Evolutionary conservation across 2,888 invertebrate species (phyloP).

Genomic region (Morpho helenor): DNA sequence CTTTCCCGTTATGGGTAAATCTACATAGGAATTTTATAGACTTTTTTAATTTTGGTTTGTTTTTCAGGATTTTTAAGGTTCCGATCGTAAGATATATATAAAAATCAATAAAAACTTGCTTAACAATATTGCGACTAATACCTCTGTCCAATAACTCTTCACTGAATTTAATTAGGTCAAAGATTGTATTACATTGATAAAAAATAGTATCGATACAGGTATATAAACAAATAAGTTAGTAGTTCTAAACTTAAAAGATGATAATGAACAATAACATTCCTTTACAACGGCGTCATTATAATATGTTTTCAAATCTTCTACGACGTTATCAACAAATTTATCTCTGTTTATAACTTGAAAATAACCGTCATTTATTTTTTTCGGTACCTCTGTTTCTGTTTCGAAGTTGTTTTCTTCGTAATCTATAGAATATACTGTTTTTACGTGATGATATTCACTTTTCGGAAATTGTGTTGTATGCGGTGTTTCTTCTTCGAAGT

Average conservation of each 20-base stretch:
- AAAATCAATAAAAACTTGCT: too few species aligned
- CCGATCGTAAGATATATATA: too few species aligned
- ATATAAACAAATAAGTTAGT: not conserved
- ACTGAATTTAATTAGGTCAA: not conserved
- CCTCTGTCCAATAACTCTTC: too few species aligned
- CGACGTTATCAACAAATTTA: slow-evolving; percentile 30
- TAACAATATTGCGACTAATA: too few species aligned
- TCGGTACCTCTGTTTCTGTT: slow-evolving; percentile 5
- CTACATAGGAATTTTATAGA: too few species aligned
- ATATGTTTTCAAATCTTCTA: slow-evolving; percentile 33
- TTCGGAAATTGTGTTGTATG: slow-evolving; percentile 20
- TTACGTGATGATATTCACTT: slow-evolving; percentile 10
- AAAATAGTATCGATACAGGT: not conserved
- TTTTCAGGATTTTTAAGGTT: too few species aligned
- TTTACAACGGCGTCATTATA: slow-evolving; percentile 35
- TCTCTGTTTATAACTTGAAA: slow-evolving; percentile 27
- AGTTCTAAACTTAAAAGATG: slow-evolving; percentile 13
- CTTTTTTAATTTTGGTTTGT: too few species aligned
- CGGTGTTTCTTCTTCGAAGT: slow-evolving; percentile 15
- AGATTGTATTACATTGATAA: not conserved
- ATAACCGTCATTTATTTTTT: slow-evolving; percentile 17
- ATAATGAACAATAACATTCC: slow-evolving; percentile 36
- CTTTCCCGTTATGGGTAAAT: too few species aligned
- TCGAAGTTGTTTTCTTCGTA: slow-evolving; percentile 9
- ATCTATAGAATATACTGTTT: slow-evolving; percentile 19